Evolutionary conservation across 2,888 invertebrate species (phyloP).

Genomic region (Drosophila nigricruria): DNA sequence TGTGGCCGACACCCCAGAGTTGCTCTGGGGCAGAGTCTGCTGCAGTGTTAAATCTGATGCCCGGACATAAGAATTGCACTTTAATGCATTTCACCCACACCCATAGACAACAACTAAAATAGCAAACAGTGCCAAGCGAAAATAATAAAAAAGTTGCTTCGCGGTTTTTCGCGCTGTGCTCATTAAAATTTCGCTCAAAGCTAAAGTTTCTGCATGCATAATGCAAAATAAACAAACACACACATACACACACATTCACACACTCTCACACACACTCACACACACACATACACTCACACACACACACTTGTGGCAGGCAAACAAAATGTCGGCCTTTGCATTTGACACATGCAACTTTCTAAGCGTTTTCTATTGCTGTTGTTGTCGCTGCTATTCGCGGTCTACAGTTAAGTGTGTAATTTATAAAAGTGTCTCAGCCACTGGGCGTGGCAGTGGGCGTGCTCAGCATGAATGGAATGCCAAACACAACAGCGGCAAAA

Average conservation of each 20-base stretch:
- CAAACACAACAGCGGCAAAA: conserved; percentile 30
- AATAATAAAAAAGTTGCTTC: conserved; percentile 74
- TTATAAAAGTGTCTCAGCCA: conserved; percentile 66
- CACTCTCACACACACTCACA: conserved; percentile 4
- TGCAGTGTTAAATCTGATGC: conserved; percentile 39
- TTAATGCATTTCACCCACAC: conserved; percentile 61
- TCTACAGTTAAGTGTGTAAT: conserved; percentile 77
- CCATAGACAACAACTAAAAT: conserved; percentile 42
- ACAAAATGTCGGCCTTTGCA: conserved; percentile 50
- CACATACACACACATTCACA: conserved; percentile 1
- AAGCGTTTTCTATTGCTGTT: conserved; percentile 44
- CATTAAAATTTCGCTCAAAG: conserved; percentile 73
- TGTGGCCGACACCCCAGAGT: conserved; percentile 53
- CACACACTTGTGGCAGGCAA: conserved; percentile 15
- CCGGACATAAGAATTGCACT: conserved; percentile 79
- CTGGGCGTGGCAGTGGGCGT: conserved; percentile 21
- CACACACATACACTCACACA: conserved; percentile 6
- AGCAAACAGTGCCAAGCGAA: conserved; percentile 60
- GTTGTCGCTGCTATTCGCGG: conserved; percentile 29
- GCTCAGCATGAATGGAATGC: conserved; percentile 34
- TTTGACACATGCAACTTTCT: conserved; percentile 65
- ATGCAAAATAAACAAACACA: conserved; percentile 24
- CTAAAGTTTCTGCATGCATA: conserved; percentile 56
- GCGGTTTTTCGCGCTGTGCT: conserved; percentile 62
- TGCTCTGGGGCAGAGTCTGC: conserved; percentile 25